Percentiles rank a stretch among this genome's conserved stretches.
Conservation (phyloP, 2,888 invertebrate genomes). For the Andrena trimmerana region DNA sequence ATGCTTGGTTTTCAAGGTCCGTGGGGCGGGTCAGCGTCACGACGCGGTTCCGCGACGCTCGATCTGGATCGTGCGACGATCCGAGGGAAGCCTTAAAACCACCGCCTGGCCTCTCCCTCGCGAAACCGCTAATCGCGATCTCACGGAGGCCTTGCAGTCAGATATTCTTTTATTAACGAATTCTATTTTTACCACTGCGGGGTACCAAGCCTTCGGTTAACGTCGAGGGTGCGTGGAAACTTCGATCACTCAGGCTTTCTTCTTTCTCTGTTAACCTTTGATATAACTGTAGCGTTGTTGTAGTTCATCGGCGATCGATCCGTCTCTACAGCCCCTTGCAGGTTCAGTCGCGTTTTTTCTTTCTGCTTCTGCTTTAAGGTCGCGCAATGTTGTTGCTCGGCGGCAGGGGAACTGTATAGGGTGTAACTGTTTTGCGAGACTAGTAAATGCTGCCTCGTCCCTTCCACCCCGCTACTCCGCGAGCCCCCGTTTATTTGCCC, state of each 20-base stretch:
- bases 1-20: conserved; percentile 54
- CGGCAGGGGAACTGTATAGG: conserved; percentile 16
- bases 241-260: neutral
- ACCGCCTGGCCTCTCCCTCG: conserved; percentile 6
- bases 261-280: too few species aligned
- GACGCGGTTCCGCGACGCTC: conserved; percentile 38
- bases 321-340: neutral
- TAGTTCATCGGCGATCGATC: neutral
- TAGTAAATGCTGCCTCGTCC: conserved; percentile 50
- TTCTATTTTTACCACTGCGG: conserved; percentile 6
- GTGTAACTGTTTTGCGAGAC: conserved; percentile 69
- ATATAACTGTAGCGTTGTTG: too few species aligned
- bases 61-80: conserved; percentile 55
- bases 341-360: conserved; percentile 22
- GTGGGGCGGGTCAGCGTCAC: conserved; percentile 45
- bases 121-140: conserved; percentile 52
- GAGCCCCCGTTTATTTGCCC: conserved; percentile 42
- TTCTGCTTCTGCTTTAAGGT: conserved; percentile 32
- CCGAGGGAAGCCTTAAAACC: conserved; percentile 49
- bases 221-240: neutral
- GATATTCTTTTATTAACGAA: conserved; percentile 13
- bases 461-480: conserved; percentile 27
- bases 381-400: conserved; percentile 23
- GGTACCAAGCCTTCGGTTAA: neutral
- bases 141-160: conserved; percentile 18